These are phyloP conservation scores for Drosophila trichaetosa DNA, from an alignment of 2,888 invertebrate species.

Conservation along the genomic window DNA sequence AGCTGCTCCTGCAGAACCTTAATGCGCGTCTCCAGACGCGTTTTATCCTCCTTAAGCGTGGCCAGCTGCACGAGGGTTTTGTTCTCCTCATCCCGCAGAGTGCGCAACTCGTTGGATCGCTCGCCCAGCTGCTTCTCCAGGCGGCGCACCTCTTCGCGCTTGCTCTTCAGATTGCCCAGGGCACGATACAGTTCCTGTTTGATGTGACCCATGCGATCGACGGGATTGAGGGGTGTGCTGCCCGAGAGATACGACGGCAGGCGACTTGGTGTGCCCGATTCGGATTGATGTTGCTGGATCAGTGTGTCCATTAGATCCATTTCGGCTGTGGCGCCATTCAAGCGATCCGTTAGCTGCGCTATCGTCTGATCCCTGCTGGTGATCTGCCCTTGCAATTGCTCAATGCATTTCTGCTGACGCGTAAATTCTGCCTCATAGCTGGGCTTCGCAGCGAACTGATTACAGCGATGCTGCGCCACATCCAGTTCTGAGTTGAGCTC, in stretches of 20 bases:
- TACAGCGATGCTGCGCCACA: slow-evolving; percentile 86
- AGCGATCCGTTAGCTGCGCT: slow-evolving; percentile 71
- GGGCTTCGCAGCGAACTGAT: slow-evolving; percentile 81
- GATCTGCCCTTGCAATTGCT: slow-evolving; percentile 80
- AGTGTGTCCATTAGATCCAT: slow-evolving; percentile 83
- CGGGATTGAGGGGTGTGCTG: slow-evolving; percentile 82
- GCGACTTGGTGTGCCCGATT: slow-evolving; percentile 62
- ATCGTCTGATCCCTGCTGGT: slow-evolving; percentile 81
- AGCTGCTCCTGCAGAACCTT: slow-evolving; percentile 82
- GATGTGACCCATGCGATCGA: slow-evolving; percentile 85
- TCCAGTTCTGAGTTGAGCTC: slow-evolving; percentile 87
- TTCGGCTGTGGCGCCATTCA: slow-evolving; percentile 82
- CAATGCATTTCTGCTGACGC: slow-evolving; percentile 75
- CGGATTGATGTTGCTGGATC: slow-evolving; percentile 80
- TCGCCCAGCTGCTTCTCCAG: slow-evolving; percentile 83
- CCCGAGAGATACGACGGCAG: slow-evolving; percentile 61
- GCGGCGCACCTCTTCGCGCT: slow-evolving; percentile 86
- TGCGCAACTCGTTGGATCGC: slow-evolving; percentile 76
- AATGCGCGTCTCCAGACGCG: slow-evolving; percentile 78
- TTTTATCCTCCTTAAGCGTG: slow-evolving; percentile 81
- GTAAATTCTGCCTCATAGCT: slow-evolving; percentile 80
- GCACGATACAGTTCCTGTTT: slow-evolving; percentile 85
- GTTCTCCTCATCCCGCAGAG: slow-evolving; percentile 82
- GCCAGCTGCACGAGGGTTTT: slow-evolving; percentile 81
- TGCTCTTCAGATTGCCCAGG: slow-evolving; percentile 84